Conservation (phyloP, 2,888 invertebrate species). For the Spicauda simplicius region DNA sequence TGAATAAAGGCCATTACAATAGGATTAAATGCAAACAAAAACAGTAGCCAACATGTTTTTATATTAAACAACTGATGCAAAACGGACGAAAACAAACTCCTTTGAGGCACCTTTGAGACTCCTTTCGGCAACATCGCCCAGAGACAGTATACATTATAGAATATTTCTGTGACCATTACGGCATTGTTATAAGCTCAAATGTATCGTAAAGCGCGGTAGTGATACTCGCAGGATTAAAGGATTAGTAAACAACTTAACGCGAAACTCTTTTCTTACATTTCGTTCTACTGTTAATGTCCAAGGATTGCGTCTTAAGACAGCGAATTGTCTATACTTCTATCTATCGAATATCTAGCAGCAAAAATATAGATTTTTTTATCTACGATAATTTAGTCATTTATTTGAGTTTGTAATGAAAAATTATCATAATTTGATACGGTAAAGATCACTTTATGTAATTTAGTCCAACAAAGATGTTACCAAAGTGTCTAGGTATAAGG, state of each 20-base stretch:
- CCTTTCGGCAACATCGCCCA: conserved; percentile 53
- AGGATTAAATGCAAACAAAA: conserved; percentile 80
- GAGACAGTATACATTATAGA: conserved; percentile 50
- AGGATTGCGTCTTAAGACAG: background rate
- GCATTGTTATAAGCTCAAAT: conserved; percentile 59
- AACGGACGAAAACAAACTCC: conserved; percentile 74
- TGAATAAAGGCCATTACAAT: conserved; percentile 71
- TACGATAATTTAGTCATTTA: no score
- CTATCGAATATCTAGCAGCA: background rate
- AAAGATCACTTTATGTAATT: no score
- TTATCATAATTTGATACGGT: no score
- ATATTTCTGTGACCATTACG: conserved; percentile 70
- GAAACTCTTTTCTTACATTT: conserved; percentile 61
- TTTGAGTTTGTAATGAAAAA: no score
- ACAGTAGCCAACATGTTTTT: conserved; percentile 67
- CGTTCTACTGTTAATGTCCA: conserved; percentile 39
- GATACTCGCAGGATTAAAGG: conserved; percentile 78
- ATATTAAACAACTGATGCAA: conserved; percentile 75
- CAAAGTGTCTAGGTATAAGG: no score
- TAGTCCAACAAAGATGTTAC: no score
- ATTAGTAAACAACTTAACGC: conserved; percentile 73
- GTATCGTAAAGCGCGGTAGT: conserved; percentile 60
- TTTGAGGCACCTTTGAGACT: conserved; percentile 74
- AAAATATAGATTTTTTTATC: no score
- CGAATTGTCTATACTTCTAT: background rate